Base-by-base conservation (phyloP, 2,888 invertebrate genomes). In the Melinaea menophilus region DNA sequence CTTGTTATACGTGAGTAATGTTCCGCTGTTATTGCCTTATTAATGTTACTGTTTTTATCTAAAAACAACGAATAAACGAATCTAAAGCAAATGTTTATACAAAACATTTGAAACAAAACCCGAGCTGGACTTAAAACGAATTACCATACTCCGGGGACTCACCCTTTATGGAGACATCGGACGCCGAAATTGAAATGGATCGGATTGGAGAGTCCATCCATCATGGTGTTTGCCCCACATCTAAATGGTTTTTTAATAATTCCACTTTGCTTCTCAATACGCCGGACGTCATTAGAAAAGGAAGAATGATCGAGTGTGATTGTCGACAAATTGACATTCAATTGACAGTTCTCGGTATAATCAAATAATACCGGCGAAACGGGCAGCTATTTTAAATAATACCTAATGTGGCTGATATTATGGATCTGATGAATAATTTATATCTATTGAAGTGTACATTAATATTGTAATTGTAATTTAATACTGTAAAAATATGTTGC, bases 171-270 rank as follows among this genome's bases (percentile, higher is more conserved):
- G 78, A 82, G 80, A 82, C 80, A 79, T 75, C 76, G 73, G 76
- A 71, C 71, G 75, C 77, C 79, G 78, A 79, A 88, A 90, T 90
- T 90, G 90, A 90, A 88, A 90, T 90, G 90, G 90, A 90, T 90
- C 82, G 88, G 78, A 85, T 85, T 81, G 78, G 75, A 85, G 85
- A 85, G 88, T 80, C 85, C 88, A 90, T 90, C 90, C 81, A 90
- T 90, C 90, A 90, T 79, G 76, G 72, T 76, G 72, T 77, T 84
- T 86, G 85, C 77, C 81, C 84, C 79, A 81, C 75, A 80, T 88
- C 84, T 88, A 88, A 72, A 90, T 89, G 88, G 81, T 89, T 90
- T 90, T 90, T 90, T 90, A 89, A 90, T 89, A 89, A 87, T 86
- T 86, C 85, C 80, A 79, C 79, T 82, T 79, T 73, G 79, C 78